Percentiles rank a stretch among this genome's conserved stretches.
These are phyloP conservation scores for Dryocosmus kuriphilus DNA, from an alignment of 2,888 invertebrate genomes.

Conservation along the genomic window DNA sequence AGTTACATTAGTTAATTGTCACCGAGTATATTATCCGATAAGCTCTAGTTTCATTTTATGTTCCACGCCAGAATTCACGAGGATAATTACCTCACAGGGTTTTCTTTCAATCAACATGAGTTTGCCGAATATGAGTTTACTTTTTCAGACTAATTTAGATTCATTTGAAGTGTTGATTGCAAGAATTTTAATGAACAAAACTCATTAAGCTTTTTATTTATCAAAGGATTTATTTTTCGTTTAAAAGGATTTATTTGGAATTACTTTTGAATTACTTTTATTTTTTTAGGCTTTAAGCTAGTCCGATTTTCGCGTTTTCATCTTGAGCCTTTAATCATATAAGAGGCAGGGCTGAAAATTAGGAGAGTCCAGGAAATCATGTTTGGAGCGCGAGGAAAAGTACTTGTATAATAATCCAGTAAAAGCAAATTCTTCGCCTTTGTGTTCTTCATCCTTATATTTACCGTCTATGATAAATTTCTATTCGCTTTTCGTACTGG, in stretches of 20 bases:
- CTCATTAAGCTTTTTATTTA: neutral
- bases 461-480: slow-evolving; percentile 19
- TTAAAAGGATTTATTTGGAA: neutral
- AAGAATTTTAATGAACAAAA: neutral
- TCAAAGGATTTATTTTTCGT: neutral
- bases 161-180: neutral
- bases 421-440: slow-evolving; percentile 53
- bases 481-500: neutral
- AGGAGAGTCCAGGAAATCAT: slow-evolving; percentile 49
- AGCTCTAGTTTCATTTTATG: slow-evolving; percentile 23
- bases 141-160: neutral
- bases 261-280: neutral
- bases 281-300: neutral
- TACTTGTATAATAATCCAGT: slow-evolving; percentile 56
- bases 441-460: slow-evolving; percentile 42
- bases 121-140: neutral
- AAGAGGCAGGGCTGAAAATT: neutral
- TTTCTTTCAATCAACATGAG: slow-evolving; percentile 5
- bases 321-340: neutral
- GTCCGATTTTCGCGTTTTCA: neutral
- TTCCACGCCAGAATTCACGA: neutral
- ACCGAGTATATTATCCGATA: slow-evolving; percentile 24
- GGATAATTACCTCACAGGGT: slow-evolving; percentile 18
- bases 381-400: slow-evolving; percentile 57
- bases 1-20: slow-evolving; percentile 39